Evolutionary conservation across 2,113 vertebrate species (phyloP).

Genomic region (Xiphophorus hellerii): DNA sequence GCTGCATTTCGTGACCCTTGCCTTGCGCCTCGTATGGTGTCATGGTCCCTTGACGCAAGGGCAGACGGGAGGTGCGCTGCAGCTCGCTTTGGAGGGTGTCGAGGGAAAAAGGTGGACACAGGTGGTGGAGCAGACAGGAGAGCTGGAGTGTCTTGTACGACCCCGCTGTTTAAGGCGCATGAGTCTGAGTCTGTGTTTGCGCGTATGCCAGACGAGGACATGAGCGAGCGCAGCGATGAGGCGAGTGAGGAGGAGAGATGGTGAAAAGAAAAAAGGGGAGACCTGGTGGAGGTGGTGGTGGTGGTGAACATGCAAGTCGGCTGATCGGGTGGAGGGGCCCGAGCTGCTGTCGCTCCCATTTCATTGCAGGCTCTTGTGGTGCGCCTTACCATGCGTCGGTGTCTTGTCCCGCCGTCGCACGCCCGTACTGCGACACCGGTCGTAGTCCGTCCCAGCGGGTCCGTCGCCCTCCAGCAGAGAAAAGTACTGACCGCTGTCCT

Average conservation of each 20-base stretch:
- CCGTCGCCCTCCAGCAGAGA: slow-evolving; percentile 82
- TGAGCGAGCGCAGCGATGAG: slow-evolving; percentile 53
- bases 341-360: slow-evolving; percentile 4
- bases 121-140: slow-evolving; percentile 50
- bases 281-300: slow-evolving; percentile 25
- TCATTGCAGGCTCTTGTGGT: neutral
- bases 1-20: slow-evolving; percentile 6
- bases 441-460: slow-evolving; percentile 80
- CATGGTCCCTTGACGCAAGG: slow-evolving; percentile 26
- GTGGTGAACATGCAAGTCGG: slow-evolving; percentile 41
- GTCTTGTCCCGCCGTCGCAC: slow-evolving; percentile 89
- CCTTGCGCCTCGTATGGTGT: slow-evolving; percentile 7
- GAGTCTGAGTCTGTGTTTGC: slow-evolving; percentile 42
- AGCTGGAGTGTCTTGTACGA: slow-evolving; percentile 46
- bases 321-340: neutral
- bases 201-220: slow-evolving; percentile 34
- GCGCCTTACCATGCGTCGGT: slow-evolving; percentile 85
- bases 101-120: slow-evolving; percentile 44
- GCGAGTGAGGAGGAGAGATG: slow-evolving; percentile 48
- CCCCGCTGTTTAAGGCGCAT: slow-evolving; percentile 28
- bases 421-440: slow-evolving; percentile 83
- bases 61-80: slow-evolving; percentile 6
- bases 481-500: slow-evolving; percentile 87
- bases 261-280: slow-evolving; percentile 29
- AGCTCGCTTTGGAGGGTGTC: slow-evolving; percentile 37